Evolutionary conservation across 2,113 vertebrate genomes (phyloP).

Genomic region (Menura novaehollandiae): DNA sequence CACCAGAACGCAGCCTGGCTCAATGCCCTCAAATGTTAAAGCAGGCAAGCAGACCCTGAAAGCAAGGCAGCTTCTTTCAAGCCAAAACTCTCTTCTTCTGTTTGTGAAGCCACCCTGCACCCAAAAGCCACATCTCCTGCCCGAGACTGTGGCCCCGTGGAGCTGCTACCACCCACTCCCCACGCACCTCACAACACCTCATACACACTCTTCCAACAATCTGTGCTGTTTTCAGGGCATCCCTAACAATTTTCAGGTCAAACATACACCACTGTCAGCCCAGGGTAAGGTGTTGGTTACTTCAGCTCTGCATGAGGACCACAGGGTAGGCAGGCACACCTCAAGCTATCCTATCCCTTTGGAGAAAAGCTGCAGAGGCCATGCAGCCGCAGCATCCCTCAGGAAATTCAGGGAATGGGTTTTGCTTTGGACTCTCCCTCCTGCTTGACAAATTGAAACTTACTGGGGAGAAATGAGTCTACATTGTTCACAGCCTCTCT

Average conservation of each 20-base stretch:
- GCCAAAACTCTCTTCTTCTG: not conserved
- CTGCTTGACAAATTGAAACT: not conserved
- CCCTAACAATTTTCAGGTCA: not conserved
- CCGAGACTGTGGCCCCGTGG: not conserved
- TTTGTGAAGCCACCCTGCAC: not conserved
- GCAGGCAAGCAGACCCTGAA: not conserved
- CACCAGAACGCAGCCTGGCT: constrained; percentile 46
- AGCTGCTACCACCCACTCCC: not conserved
- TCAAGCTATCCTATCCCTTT: not conserved
- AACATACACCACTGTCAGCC: not conserved
- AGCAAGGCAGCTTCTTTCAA: constrained; percentile 29
- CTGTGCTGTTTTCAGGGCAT: not conserved
- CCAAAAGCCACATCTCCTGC: not conserved
- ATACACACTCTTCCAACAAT: not conserved
- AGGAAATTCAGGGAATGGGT: not conserved
- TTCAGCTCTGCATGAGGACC: not conserved
- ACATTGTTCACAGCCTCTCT: not conserved
- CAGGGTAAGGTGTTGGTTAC: not conserved
- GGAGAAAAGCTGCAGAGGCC: not conserved
- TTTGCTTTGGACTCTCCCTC: not conserved
- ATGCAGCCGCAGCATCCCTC: accelerated
- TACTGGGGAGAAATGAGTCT: not conserved
- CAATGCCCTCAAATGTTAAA: constrained; percentile 43
- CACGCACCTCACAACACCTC: not conserved
- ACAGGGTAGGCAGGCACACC: not conserved